Percentiles rank a stretch among this genome's conserved stretches.
Conservation (phyloP, 2,113 vertebrate genomes). For the Odocoileus hemionus region DNA sequence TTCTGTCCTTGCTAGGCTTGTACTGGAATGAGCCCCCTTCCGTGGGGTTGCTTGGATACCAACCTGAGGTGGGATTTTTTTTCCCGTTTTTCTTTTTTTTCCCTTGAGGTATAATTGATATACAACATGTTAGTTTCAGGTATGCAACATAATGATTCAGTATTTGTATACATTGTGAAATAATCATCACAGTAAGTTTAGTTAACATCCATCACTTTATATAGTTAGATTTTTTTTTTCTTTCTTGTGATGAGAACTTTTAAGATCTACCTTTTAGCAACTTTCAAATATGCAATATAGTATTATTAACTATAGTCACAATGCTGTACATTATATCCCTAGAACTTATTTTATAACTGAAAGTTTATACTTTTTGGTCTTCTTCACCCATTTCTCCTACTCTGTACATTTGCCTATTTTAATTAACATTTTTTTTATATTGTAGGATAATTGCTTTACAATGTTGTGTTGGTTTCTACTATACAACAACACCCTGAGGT, state of each 20-base stretch:
- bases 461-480: neutral
- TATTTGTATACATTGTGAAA: neutral
- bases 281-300: neutral
- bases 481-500: neutral
- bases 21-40: neutral
- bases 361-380: neutral
- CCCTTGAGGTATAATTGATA: neutral
- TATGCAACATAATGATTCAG: neutral
- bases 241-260: neutral
- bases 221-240: neutral
- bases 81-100: fast-evolving
- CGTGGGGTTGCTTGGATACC: neutral
- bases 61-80: neutral
- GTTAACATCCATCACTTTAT: neutral
- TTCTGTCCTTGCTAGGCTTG: neutral
- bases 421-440: neutral
- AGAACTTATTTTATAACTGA: neutral
- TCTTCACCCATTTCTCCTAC: neutral
- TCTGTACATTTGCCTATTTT: neutral
- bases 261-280: neutral
- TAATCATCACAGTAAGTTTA: neutral
- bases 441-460: neutral
- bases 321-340: neutral
- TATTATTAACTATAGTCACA: neutral
- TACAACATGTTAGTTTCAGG: neutral